Evolutionary conservation across 2,113 vertebrate species (phyloP), one percentile per base, ranked within the genome.

Genomic region (Limanda limanda): DNA sequence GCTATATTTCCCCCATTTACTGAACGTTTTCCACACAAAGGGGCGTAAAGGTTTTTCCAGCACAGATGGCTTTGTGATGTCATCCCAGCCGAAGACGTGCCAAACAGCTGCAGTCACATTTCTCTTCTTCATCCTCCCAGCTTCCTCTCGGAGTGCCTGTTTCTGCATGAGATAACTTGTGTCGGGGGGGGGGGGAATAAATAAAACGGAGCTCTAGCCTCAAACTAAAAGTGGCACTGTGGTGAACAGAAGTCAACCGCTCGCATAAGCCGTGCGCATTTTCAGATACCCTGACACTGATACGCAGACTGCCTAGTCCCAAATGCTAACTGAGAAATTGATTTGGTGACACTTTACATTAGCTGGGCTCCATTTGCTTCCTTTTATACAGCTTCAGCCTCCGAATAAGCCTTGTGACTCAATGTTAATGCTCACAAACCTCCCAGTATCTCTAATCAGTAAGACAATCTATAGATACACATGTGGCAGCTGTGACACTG

Each of bases 61-160:
- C 12, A 14, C 56, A 25, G 56, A 58, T 40, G 40, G 18, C 4
- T 71, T 47, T 47, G 42, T 78, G 74, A 68, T 73, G 60, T 68
- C 58, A 73, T 24, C 40, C 5, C 3, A 37, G 31, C 45, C 66
- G 20, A n/a, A 54, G 20, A 54, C 18, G 8, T 27, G 68, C 73
- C 68, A 77, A 73, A 68, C 57, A 72, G 70, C 81, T 74, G 75
- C 80, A 73, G 63, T n/a, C 51, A 62, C 47, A 40, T 62, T 70
- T 74, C 65, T 71, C 67, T 52, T 71, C 51, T 31, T 67, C 76
- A 31, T 57, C 21, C 55, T 55, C 67, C 27, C 67, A 35, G 48
- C 67, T 61, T 68, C 56, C 61, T 79, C 55, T 66, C 48, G 31
- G 54, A 23, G 54, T 7, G 42, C n/a, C 51, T 35, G 25, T 68